These are phyloP conservation scores for Drosophila ananassae DNA, from an alignment of 1,140 invertebrate genomes.

Conservation along the genomic window DNA sequence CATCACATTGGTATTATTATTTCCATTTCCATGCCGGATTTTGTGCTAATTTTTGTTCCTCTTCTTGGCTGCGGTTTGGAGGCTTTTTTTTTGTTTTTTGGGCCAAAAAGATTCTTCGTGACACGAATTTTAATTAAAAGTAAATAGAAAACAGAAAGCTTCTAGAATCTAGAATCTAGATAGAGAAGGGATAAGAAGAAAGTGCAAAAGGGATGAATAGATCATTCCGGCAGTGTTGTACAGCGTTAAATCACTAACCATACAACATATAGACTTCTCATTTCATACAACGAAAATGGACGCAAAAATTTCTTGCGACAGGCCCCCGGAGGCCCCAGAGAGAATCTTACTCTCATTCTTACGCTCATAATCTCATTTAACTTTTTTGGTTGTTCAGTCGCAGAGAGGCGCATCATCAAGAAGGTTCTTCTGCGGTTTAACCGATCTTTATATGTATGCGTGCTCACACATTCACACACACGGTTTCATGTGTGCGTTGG, in stretches of 20 bases:
- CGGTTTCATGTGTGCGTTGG: too few species aligned
- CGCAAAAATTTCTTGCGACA: too few species aligned
- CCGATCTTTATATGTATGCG: too few species aligned
- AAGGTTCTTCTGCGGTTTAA: too few species aligned
- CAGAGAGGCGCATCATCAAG: too few species aligned
- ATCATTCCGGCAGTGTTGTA: conserved; percentile 11
- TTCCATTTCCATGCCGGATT: conserved; percentile 16
- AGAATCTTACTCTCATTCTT: too few species aligned
- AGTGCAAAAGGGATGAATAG: conserved; percentile 13
- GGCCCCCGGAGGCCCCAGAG: too few species aligned
- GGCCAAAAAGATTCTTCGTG: conserved; percentile 55
- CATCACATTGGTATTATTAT: not conserved
- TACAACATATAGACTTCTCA: too few species aligned
- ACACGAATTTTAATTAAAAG: conserved; percentile 83
- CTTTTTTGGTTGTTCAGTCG: too few species aligned
- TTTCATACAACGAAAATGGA: too few species aligned
- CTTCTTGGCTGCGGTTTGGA: conserved; percentile 11
- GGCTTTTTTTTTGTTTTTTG: conserved; percentile 49
- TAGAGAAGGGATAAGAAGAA: not conserved
- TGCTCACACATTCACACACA: too few species aligned
- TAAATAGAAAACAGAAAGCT: conserved; percentile 55
- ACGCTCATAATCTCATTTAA: too few species aligned
- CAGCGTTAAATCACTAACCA: conserved; percentile 71
- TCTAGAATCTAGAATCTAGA: not conserved
- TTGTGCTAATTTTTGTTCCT: conserved; percentile 52